Conservation (phyloP, 2,888 invertebrate species). For the Ichneumon xanthorius region DNA sequence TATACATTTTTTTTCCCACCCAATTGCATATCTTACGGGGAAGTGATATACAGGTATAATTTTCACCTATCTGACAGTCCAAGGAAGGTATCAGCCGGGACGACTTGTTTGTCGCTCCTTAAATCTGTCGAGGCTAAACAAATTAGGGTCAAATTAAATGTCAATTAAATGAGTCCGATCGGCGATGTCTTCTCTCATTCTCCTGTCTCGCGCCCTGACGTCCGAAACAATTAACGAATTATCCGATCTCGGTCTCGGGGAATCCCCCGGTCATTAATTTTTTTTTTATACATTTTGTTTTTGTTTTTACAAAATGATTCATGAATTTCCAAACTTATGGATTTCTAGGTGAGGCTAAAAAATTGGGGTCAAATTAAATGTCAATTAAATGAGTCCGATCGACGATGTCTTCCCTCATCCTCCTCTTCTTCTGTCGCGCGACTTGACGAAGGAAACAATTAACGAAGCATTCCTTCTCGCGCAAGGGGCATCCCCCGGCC, state of each 20-base stretch:
- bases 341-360: neutral
- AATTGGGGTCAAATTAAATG: neutral
- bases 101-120: neutral
- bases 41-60: neutral
- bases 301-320: no score
- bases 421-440: neutral
- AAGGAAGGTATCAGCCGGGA: neutral
- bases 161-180: neutral
- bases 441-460: neutral
- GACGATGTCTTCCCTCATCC: neutral
- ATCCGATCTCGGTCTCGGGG: neutral
- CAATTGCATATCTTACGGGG: neutral
- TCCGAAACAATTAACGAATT: neutral
- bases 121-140: neutral
- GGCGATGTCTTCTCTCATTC: neutral
- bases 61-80: neutral
- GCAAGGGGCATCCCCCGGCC: no score
- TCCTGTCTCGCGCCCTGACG: neutral
- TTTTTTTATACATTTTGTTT: no score
- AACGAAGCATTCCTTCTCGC: neutral
- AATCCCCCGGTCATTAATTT: neutral
- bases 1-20: neutral
- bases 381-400: neutral
- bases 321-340: no score
- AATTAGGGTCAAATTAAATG: constrained; percentile 7